Evolutionary conservation across 2,888 invertebrate genomes (phyloP).

Genomic region (Helobdella robusta): DNA sequence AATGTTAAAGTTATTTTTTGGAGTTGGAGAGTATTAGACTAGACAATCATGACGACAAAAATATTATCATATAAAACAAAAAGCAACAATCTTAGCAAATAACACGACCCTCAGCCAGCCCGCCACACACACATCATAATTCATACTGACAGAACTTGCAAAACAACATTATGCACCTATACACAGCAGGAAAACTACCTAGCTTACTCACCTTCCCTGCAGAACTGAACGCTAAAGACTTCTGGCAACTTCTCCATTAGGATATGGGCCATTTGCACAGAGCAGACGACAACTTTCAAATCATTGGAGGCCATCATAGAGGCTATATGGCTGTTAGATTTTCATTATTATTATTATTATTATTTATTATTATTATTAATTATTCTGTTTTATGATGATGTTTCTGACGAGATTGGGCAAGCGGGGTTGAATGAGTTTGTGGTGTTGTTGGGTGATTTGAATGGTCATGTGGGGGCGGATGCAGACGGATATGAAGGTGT

Average conservation of each 20-base stretch:
- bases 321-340: constrained; percentile 91
- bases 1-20: background rate
- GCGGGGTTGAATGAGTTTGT: too few relatives aligned
- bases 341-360: too few relatives aligned
- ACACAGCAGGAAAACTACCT: background rate
- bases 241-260: constrained; percentile 91
- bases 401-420: too few relatives aligned
- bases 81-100: background rate
- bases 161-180: background rate
- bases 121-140: background rate
- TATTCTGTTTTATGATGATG: too few relatives aligned
- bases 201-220: constrained; percentile 74
- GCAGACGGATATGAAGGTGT: too few relatives aligned
- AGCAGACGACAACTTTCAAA: constrained; percentile 88
- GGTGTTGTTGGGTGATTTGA: too few relatives aligned
- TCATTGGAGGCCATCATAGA: constrained; percentile 97
- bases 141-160: background rate
- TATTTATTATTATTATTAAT: too few relatives aligned
- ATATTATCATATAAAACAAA: too few relatives aligned
- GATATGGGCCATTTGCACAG: constrained; percentile 90
- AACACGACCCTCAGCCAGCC: background rate
- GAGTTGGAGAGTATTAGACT: too few relatives aligned
- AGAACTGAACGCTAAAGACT: constrained; percentile 86
- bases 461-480: too few relatives aligned
- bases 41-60: too few relatives aligned